Evolutionary conservation across 2,113 vertebrate genomes (phyloP).

Genomic region (Gyps fulvus): DNA sequence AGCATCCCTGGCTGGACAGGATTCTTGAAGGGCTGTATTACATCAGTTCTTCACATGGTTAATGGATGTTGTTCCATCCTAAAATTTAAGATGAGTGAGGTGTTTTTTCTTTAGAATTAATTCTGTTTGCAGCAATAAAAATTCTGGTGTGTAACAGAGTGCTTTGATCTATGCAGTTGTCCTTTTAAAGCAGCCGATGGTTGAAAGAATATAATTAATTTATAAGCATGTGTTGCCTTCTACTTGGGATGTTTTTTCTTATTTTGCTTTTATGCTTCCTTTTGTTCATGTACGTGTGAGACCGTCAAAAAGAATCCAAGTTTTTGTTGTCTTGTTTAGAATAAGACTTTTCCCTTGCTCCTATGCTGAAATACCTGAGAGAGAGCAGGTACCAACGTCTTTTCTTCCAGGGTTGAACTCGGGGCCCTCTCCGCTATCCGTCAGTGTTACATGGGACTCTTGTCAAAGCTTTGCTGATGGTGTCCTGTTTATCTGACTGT

Average conservation of each 20-base stretch:
- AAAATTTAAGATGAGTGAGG: background rate
- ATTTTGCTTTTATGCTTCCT: background rate
- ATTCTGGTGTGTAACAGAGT: background rate
- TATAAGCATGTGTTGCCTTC: background rate
- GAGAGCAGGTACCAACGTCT: background rate
- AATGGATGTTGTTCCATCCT: background rate
- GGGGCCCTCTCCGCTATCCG: rapidly evolving
- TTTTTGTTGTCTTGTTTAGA: background rate
- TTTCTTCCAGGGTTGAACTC: background rate
- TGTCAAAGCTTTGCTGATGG: background rate
- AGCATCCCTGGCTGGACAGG: background rate
- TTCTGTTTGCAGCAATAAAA: background rate
- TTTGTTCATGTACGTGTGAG: background rate
- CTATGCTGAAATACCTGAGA: background rate
- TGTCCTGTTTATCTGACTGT: background rate
- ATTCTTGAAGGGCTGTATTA: background rate
- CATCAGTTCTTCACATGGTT: background rate
- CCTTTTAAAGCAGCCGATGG: background rate
- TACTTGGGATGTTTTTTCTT: background rate
- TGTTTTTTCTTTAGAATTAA: background rate
- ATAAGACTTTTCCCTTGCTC: background rate
- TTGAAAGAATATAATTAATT: background rate
- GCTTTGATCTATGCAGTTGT: background rate
- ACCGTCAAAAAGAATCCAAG: background rate
- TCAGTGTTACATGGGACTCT: background rate